These are phyloP conservation scores for Metalampra italica DNA, from an alignment of 2,888 invertebrate genomes.

Conservation along the genomic window DNA sequence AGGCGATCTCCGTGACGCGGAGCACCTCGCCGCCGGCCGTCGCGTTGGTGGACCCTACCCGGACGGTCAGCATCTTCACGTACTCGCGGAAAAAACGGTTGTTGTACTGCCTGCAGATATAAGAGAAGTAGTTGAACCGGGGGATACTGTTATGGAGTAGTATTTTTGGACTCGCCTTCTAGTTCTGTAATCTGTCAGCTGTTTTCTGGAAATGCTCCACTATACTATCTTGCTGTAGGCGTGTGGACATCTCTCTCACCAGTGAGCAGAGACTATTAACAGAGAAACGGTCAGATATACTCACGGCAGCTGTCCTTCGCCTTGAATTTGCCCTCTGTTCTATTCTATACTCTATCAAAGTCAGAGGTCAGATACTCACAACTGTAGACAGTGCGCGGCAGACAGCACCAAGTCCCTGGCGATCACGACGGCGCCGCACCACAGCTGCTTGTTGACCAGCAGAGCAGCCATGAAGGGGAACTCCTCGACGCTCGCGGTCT, in stretches of 20 bases:
- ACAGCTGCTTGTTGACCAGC: conserved; percentile 56
- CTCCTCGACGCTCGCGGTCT: conserved; percentile 42
- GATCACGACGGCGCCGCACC: conserved; percentile 64
- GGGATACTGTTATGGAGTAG: neutral
- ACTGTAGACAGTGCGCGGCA: conserved; percentile 65
- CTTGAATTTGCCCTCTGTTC: no score
- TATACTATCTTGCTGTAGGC: no score
- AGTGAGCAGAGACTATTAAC: no score
- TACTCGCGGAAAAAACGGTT: conserved; percentile 69
- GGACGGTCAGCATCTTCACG: conserved; percentile 60
- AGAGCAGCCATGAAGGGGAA: conserved; percentile 60
- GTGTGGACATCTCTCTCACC: no score
- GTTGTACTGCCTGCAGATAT: conserved; percentile 56
- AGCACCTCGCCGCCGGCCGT: conserved; percentile 53
- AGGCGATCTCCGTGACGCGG: conserved; percentile 55
- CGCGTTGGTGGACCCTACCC: conserved; percentile 62
- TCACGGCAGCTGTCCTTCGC: no score
- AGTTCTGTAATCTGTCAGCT: no score
- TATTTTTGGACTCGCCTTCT: no score
- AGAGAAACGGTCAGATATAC: no score
- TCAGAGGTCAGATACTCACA: conserved; percentile 37
- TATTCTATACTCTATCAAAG: no score
- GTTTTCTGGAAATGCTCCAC: no score
- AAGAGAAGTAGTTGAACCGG: neutral
- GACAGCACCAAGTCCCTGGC: conserved; percentile 49